A percentile compares a stretch with the other conserved stretches of the same genome.
phyloP scores from a whole-genome alignment of 2,113 vertebrate species.

The Lophius piscatorius region DNA sequence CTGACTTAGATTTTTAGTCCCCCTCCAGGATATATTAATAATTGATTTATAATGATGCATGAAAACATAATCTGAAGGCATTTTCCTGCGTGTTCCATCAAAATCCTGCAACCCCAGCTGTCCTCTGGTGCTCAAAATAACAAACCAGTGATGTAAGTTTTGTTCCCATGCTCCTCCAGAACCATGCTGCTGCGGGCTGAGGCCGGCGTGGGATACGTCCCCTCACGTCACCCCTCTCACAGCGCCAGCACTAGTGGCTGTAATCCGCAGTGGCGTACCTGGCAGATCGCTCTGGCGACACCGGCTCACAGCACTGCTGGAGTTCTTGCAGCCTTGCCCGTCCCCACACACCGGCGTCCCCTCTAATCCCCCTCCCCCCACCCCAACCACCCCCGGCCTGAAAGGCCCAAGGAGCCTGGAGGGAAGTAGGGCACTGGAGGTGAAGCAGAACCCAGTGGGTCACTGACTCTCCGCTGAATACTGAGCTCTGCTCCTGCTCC shows the following conservation, averaged over 20 bases:
- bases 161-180: background rate
- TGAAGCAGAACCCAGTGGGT: conserved; percentile 33
- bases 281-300: conserved; percentile 70
- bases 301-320: conserved; percentile 57
- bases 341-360: conserved; percentile 49
- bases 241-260: conserved; percentile 63
- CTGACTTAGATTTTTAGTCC: too few relatives aligned
- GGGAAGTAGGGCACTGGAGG: conserved; percentile 59
- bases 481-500: background rate
- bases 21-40: too few relatives aligned
- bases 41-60: too few relatives aligned
- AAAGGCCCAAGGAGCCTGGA: conserved; percentile 26
- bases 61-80: too few relatives aligned
- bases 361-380: conserved; percentile 59
- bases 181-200: conserved; percentile 10
- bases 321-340: conserved; percentile 52
- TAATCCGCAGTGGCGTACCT: conserved; percentile 77
- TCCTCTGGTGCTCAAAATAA: too few relatives aligned
- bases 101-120: background rate
- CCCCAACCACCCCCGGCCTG: too few relatives aligned
- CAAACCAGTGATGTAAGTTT: too few relatives aligned
- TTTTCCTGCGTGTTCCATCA: too few relatives aligned
- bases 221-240: conserved; percentile 62
- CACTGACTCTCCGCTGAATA: conserved; percentile 1
- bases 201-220: conserved; percentile 42